Evolutionary conservation across 2,888 invertebrate genomes (phyloP), one percentile per base, ranked within the genome.

Genomic region (Lithophane ornitopus): DNA sequence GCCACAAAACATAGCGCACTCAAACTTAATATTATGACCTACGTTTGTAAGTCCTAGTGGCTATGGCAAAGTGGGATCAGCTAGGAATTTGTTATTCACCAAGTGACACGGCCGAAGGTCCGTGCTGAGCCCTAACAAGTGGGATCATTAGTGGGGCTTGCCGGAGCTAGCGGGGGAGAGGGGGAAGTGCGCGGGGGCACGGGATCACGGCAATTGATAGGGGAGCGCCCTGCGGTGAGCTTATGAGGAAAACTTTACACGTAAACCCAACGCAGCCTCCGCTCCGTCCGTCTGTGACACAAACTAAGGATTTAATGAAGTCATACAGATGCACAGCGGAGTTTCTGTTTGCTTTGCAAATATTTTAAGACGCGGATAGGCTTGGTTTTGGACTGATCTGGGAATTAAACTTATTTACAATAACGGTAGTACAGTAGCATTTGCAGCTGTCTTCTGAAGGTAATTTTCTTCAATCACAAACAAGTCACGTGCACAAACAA

Each of bases 101-200:
- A 91, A 92, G 92, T 94, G 94, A 94, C 95, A 95, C 94, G 93
- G 93, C 82, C 93, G 92, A 95, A 95, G 94, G 96, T 95, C 95
- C 95, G 92, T 91, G 90, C 90, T 94, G 95, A 96, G 95, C 94
- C 95, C 93, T 95, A 96, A 96, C 96, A 96, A 96, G 95, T 96
- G 96, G 95, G 92, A 94, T 96, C 95, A 95, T 96, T 96, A 96
- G 95, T 92, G 92, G 91, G 90, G 90, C 91, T 89, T 88, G 85
- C 88, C 86, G 90, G 90, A 89, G 88, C 77, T 66, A 82, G 85
- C 73, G 80, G 84, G 46, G 14, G 22, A 52, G 16, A 34, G n/a
- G 39, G 44, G 28, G 41, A 16, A 73, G 75, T 66, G 78, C 81
- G 86, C 87, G 88, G 88, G 87, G 87, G 79, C 79, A 86, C 73